A percentile compares a stretch with the other conserved stretches of the same genome.
Evolutionary conservation across 2,888 invertebrate species (phyloP).

Genomic region (Athetis lepigone): DNA sequence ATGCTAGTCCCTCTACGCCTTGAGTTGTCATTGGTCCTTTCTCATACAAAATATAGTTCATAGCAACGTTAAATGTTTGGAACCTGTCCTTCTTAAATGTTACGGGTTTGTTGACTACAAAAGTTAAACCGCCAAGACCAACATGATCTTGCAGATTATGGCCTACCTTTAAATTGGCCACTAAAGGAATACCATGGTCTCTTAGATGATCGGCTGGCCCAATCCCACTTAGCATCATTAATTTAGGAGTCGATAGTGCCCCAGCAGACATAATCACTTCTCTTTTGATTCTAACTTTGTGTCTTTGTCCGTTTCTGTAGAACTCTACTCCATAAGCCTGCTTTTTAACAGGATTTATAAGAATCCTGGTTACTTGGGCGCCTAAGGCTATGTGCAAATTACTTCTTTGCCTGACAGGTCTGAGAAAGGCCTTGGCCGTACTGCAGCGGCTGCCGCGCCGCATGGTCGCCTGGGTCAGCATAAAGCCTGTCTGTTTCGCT

Average conservation of each 20-base stretch:
- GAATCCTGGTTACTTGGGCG: constrained; percentile 93
- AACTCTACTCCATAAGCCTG: constrained; percentile 95
- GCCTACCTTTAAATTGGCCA: constrained; percentile 94
- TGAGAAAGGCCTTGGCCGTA: constrained; percentile 96
- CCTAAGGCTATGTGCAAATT: constrained; percentile 95
- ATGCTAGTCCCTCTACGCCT: constrained; percentile 96
- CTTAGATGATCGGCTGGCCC: constrained; percentile 94
- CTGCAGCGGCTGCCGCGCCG: constrained; percentile 96
- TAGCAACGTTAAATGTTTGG: constrained; percentile 93
- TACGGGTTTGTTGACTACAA: constrained; percentile 95
- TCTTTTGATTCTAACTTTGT: constrained; percentile 93
- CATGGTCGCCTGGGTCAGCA: constrained; percentile 96
- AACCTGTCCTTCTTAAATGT: constrained; percentile 94
- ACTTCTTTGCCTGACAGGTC: constrained; percentile 94
- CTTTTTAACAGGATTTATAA: constrained; percentile 92
- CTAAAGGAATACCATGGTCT: constrained; percentile 93
- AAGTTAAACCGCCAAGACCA: constrained; percentile 95
- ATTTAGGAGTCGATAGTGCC: constrained; percentile 96
- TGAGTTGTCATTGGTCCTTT: constrained; percentile 96
- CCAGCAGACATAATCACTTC: constrained; percentile 97
- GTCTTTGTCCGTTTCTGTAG: constrained; percentile 91
- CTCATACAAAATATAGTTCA: constrained; percentile 95
- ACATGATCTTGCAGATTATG: constrained; percentile 97
- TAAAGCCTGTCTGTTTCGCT: constrained; percentile 95
- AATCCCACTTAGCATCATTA: constrained; percentile 97